phyloP scores from a whole-genome alignment of 2,888 invertebrate genomes.

The Geophilus truncorum region DNA sequence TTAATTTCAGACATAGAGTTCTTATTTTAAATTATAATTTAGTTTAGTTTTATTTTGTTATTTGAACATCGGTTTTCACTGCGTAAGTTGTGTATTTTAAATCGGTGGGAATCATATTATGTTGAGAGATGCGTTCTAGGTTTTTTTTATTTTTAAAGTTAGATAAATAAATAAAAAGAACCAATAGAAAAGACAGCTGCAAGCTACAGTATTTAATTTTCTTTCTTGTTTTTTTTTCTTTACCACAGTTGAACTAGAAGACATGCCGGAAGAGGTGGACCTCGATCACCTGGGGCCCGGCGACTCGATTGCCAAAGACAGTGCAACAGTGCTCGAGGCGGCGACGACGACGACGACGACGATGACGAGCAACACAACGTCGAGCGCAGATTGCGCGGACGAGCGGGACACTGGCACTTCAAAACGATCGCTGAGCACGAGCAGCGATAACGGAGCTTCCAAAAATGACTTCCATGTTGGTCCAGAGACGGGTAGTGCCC shows the following conservation, averaged over 20 bases:
- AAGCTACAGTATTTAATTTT: neutral
- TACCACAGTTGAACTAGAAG: constrained; percentile 50
- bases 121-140: neutral
- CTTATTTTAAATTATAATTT: neutral
- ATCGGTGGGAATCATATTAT: neutral
- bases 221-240: constrained; percentile 37
- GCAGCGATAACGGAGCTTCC: constrained; percentile 30
- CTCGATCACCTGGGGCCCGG: constrained; percentile 38
- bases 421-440: constrained; percentile 12
- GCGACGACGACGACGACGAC: constrained; percentile 22
- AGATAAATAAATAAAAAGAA: constrained; percentile 20
- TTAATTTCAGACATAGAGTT: neutral
- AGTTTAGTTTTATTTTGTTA: neutral
- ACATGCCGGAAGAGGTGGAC: constrained; percentile 41
- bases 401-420: constrained; percentile 29
- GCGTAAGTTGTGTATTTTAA: neutral
- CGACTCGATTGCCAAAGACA: constrained; percentile 36
- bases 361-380: neutral
- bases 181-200: neutral
- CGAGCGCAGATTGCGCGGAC: constrained; percentile 29
- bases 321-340: no score
- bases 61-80: neutral
- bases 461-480: constrained; percentile 25
- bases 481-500: neutral
- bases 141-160: neutral